phyloP scores from a whole-genome alignment of 2,888 invertebrate genomes.

The Mechanitis mazaeus region DNA sequence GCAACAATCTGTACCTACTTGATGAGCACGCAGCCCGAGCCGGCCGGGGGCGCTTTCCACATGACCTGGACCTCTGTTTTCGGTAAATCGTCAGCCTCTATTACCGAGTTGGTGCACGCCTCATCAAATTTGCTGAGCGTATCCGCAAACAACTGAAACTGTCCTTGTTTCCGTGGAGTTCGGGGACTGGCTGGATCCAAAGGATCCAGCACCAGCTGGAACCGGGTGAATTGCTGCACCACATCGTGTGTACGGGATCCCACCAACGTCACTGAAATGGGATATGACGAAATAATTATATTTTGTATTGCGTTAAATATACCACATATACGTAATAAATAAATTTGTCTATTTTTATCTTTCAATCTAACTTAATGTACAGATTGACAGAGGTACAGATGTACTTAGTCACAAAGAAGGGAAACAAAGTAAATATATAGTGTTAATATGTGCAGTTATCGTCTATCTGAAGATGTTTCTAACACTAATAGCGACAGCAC shows the following conservation, averaged over 20 bases:
- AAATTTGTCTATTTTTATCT: no score
- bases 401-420: constrained; percentile 6
- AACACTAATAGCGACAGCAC: constrained; percentile 7
- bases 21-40: constrained; percentile 90
- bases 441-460: constrained; percentile 1
- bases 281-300: neutral
- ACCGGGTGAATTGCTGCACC: constrained; percentile 86
- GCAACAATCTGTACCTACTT: constrained; percentile 70
- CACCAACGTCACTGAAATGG: constrained; percentile 77
- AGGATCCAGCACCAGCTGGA: constrained; percentile 85
- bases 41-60: constrained; percentile 92
- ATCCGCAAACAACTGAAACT: constrained; percentile 75
- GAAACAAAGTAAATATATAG: constrained; percentile 5
- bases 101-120: constrained; percentile 89
- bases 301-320: no score
- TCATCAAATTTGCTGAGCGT: constrained; percentile 83
- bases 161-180: constrained; percentile 53
- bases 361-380: no score
- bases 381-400: neutral
- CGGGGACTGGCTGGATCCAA: constrained; percentile 62
- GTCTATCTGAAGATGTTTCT: constrained; percentile 12
- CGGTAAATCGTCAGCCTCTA: constrained; percentile 85
- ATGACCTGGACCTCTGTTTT: constrained; percentile 91
- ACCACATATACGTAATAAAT: no score
- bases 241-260: constrained; percentile 80